These are phyloP conservation scores for Momotus momota DNA, from an alignment of 2,797 vertebrate genomes.

Conservation along the genomic window DNA sequence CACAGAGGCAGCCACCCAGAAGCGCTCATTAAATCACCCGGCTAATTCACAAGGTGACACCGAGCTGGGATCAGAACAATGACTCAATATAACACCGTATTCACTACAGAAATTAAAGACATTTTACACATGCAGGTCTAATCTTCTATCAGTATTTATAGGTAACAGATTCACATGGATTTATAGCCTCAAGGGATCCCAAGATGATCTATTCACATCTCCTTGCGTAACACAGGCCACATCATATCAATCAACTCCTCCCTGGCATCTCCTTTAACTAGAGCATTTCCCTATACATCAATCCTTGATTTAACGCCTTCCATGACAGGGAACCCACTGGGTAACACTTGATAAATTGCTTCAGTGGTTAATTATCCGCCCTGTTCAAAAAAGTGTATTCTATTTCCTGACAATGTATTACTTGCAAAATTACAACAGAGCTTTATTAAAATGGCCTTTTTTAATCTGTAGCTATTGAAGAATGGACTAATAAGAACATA, in stretches of 20 bases:
- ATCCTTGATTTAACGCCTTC: neutral
- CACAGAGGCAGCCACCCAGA: neutral
- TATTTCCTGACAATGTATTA: slow-evolving; percentile 16
- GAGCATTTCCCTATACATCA: slow-evolving; percentile 24
- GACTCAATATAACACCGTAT: rapidly evolving
- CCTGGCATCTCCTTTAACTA: slow-evolving; percentile 6
- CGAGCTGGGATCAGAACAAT: neutral
- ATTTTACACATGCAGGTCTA: neutral
- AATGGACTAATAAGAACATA: neutral
- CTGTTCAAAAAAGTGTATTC: neutral
- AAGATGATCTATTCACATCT: slow-evolving; percentile 23
- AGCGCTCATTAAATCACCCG: neutral
- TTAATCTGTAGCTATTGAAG: slow-evolving; percentile 3
- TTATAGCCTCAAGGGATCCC: neutral
- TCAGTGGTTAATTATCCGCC: slow-evolving; percentile 34
- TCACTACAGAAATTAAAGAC: neutral
- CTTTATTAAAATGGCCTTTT: neutral
- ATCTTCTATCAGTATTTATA: neutral
- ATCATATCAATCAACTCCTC: slow-evolving; percentile 17
- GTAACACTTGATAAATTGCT: slow-evolving; percentile 41
- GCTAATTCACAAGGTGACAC: neutral
- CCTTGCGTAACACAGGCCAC: neutral
- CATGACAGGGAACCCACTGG: neutral
- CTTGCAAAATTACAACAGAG: slow-evolving; percentile 14
- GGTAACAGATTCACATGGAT: neutral